Evolutionary conservation across 2,113 vertebrate species (phyloP).

Genomic region (Pyxicephalus adspersus): DNA sequence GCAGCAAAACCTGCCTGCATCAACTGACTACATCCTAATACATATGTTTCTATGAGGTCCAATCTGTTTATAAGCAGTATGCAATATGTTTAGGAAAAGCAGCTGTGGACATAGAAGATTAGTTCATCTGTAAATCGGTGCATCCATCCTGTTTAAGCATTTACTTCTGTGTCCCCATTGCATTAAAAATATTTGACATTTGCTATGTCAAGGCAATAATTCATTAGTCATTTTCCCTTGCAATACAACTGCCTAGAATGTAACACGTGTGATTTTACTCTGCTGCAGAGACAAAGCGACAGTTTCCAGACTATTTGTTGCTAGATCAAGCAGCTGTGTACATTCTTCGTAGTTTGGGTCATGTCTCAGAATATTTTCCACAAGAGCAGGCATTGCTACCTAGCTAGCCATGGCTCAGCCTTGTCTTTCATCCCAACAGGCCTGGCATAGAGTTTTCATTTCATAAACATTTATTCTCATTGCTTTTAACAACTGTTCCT

Average conservation of each 20-base stretch:
- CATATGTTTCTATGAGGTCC: not conserved
- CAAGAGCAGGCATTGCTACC: slow-evolving; percentile 70
- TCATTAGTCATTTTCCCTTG: slow-evolving; percentile 56
- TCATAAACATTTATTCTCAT: slow-evolving; percentile 11
- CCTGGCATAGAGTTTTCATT: slow-evolving; percentile 1
- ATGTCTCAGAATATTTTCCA: slow-evolving; percentile 79
- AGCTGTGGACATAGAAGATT: not conserved
- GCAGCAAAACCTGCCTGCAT: not conserved
- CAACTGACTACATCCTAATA: not conserved
- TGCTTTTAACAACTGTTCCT: slow-evolving; percentile 22
- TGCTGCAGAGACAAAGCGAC: slow-evolving; percentile 69
- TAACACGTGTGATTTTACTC: slow-evolving; percentile 24
- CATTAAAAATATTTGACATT: not conserved
- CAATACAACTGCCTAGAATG: slow-evolving; percentile 39
- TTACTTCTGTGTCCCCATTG: no score
- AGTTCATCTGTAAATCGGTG: not conserved
- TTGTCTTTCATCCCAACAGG: not conserved
- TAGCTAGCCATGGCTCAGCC: slow-evolving; percentile 65
- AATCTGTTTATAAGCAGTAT: not conserved
- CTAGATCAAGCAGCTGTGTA: slow-evolving; percentile 76
- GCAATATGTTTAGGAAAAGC: not conserved
- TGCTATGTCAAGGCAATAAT: not conserved
- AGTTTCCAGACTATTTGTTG: slow-evolving; percentile 82
- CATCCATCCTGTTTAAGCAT: not conserved
- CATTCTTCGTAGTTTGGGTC: slow-evolving; percentile 80